Base-by-base conservation (phyloP, 1,140 invertebrate species). In the Whitmania pigra region DNA sequence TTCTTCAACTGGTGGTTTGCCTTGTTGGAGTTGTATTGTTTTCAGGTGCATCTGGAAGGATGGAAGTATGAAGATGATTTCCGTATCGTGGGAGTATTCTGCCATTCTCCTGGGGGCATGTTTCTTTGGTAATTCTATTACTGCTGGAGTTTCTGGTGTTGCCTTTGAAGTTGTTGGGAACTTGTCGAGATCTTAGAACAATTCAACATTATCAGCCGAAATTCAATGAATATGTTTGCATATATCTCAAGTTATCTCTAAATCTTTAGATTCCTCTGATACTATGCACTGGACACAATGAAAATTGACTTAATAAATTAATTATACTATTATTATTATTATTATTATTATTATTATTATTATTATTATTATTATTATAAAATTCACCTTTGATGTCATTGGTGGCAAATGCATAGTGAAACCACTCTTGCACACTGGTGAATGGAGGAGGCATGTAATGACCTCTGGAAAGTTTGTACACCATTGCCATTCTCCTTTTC, bases 361-460 rank as follows among this genome's bases (percentile, higher is more conserved):
- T 6, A 36, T 36, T 36, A 36, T 36, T 6, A 36, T 36, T 36
- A 36, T 36, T 6, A 36, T 49, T 49, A 17, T 49, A 49, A 49
- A 49, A 25, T 72, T 82, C 85, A 93, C 92, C 91, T 84, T 95
- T 93, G 69, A 95, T 89, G 82, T 94, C 92, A 80, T 89, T 91
- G 75, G 89, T 91, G 27, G 91, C 88, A 82, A 97, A 96, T 0
- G 93, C 91, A 83, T 97, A 97, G 76, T 92, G 89, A 83, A 97
- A 97, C 94, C 94, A 97, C 82, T 97, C 94, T 76, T 91, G 88
- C 15, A 94, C 84, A 25, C 89, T 90, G 80, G 92, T 91, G 81
- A 95, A 96, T 81, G 95, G 93, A 31, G 93, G 93, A 67, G 93
- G 93, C 82, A 95, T 95, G 27, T 94, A 86, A 69, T 94, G 88